Base-by-base conservation (phyloP, 2,888 invertebrate genomes). In the Thereva unica region DNA sequence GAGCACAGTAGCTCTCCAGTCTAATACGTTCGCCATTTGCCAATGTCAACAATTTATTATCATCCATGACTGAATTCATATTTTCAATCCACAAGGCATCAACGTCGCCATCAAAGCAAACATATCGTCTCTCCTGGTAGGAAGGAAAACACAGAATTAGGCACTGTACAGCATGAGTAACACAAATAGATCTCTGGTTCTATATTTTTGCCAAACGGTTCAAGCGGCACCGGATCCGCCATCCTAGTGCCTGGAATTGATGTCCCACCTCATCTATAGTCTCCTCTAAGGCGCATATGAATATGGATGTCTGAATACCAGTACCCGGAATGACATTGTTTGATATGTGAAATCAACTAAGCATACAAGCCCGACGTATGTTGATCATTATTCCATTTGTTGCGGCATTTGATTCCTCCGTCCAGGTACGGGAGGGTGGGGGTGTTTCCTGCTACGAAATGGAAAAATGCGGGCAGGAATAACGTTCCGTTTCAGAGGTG, bases 21-120 rank as follows among this genome's bases (percentile, higher is more conserved):
- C 92, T 85, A 70, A 95, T 93, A 69, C 94, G 84, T 82, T 96
- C 92, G 66, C 95, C 95, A 78, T 95, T 96, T 4, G 95, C 93
- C 67, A 96, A 82, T 0, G 95, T 96, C 65, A 96, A 82, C 49
- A 95, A 82, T 76, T 90, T 91, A 78, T 95, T 96, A 79, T 96
- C 95, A 76, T 96, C 96, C 95, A 96, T 95, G 2, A 96, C 95
- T 0, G 95, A 94, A 82, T 95, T 96, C 94, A 96, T 95, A 82
- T 95, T 96, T 81, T 96, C 96, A 71, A 96, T 93, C 95, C 95
- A 96, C 47, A 95, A 83, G 0, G 95, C 92, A 82, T 96, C 95
- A 3, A 96, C 94, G 77, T 95, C 95, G 3, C 96, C 96, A 77
- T 96, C 96, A 81, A 95, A 95, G 54, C 95, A 83, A 54, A 95